Conservation (phyloP, 2,888 invertebrate species). For the Scaptomyza flava region DNA sequence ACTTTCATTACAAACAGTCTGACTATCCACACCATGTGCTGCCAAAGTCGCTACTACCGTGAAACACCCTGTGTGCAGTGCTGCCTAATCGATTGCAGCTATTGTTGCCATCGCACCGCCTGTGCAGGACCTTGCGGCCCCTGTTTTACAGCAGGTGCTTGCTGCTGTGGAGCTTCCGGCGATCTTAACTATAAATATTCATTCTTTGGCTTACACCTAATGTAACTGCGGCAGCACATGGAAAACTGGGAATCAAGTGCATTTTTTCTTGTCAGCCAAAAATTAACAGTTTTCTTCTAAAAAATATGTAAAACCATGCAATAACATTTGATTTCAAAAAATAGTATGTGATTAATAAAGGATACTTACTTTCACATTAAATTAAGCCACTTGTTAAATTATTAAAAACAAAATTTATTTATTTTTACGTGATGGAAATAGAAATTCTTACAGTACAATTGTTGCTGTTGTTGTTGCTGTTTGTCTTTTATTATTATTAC, state of each 20-base stretch:
- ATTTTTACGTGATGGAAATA: conserved; percentile 67
- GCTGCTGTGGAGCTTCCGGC: conserved; percentile 44
- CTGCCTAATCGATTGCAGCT: conserved; percentile 64
- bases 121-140: conserved; percentile 51
- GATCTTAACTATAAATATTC: conserved; percentile 51
- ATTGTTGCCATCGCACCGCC: conserved; percentile 48
- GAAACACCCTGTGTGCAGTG: conserved; percentile 62
- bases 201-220: conserved; percentile 49
- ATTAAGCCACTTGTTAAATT: conserved; percentile 33
- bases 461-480: conserved; percentile 49
- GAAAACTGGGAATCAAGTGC: not conserved
- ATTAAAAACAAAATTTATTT: conserved; percentile 71
- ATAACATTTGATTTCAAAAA: not conserved
- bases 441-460: conserved; percentile 77
- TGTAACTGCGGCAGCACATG: conserved; percentile 20
- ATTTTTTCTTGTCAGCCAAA: not conserved
- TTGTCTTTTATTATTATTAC: conserved; percentile 69
- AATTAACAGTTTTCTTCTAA: not conserved
- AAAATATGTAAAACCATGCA: not conserved
- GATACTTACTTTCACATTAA: conserved; percentile 3
- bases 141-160: conserved; percentile 32
- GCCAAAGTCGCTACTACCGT: conserved; percentile 61
- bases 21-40: conserved; percentile 53
- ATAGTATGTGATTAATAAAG: not conserved
- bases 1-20: no score